Evolutionary conservation across 1,140 invertebrate species (phyloP), one percentile per base, ranked within the genome.

Genomic region (Acromyrmex echinatior): DNA sequence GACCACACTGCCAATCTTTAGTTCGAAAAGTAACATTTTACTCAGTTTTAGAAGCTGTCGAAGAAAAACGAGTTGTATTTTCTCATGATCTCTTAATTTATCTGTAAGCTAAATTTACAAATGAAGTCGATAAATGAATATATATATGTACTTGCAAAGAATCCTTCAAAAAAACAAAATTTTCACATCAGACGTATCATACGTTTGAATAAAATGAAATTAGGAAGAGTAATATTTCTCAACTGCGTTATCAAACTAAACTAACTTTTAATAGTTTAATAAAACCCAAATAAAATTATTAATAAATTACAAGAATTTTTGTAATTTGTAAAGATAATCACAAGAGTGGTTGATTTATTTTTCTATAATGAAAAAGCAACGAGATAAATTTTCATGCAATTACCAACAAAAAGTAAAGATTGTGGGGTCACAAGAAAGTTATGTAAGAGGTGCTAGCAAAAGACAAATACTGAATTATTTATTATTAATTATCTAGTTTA

Each of bases 91-190:
- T 49, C 28, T 60, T 35, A 49, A 74, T 84, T 76, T 74, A 12
- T 63, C 49, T 51, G 28, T 14, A 56, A 76, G 18, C 70, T 28
- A 7, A 74, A 62, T 82, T 73, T 25, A 14, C 66, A 14, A 21
- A 21, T 21, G 21, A 21, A 68, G 7, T 14, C 14, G 63, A 28
- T 7, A 21, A 4, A 53, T 66, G 7, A 21, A 58, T 21, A n/a
- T 58, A 9, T 12, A 39, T 39, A n/a, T n/a, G n/a, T n/a, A 39
- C n/a, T 62, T 77, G 62, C 21, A 31, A 78, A 39, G 10, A 78
- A 78, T 78, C 25, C 21, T 65, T 65, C 6, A 39, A 65, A 63
- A 45, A n/a, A 78, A 77, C n/a, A 25, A 78, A 18, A 4, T 16
- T 65, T 78, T 45, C 35, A 45, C 35, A 49, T 60, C 35, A 25